Percentiles rank a stretch among this genome's conserved stretches.
These are phyloP conservation scores for Linyphia triangularis DNA, from an alignment of 2,888 invertebrate genomes.

Conservation along the genomic window DNA sequence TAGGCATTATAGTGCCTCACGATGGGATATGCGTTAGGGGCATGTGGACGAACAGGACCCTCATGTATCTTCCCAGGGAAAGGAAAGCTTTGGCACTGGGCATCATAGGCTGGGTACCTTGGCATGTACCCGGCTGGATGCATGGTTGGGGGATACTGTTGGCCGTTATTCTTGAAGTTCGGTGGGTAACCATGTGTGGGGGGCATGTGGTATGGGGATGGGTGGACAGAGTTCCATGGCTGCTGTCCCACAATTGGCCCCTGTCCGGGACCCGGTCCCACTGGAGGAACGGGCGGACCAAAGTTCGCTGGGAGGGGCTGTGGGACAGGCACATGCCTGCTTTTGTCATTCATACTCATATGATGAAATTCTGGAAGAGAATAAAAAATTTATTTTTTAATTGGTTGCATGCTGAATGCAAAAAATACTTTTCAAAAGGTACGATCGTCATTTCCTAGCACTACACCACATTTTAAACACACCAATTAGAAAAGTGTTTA, in stretches of 20 bases:
- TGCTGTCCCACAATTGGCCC: slow-evolving; percentile 72
- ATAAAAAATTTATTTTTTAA: too few species aligned
- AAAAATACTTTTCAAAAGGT: too few species aligned
- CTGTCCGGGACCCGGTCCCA: slow-evolving; percentile 70
- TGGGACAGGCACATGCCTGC: slow-evolving; percentile 75
- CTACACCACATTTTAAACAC: too few species aligned
- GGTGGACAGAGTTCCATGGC: slow-evolving; percentile 67
- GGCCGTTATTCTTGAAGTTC: slow-evolving; percentile 49
- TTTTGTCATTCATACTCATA: slow-evolving; percentile 74
- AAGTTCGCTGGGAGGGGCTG: slow-evolving; percentile 70
- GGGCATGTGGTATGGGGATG: slow-evolving; percentile 52
- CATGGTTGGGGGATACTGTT: slow-evolving; percentile 70
- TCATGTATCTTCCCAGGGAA: slow-evolving; percentile 55
- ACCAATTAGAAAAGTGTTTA: too few species aligned
- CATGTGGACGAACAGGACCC: slow-evolving; percentile 51
- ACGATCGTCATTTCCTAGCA: too few species aligned
- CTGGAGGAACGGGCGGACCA: slow-evolving; percentile 70
- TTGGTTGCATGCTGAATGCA: too few species aligned
- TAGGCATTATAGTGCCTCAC: slow-evolving; percentile 66
- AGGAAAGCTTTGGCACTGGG: slow-evolving; percentile 74
- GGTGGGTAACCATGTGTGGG: slow-evolving; percentile 35
- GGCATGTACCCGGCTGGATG: slow-evolving; percentile 66
- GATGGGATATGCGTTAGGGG: slow-evolving; percentile 56
- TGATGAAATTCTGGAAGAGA: slow-evolving; percentile 38
- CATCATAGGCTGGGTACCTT: slow-evolving; percentile 62